These are phyloP conservation scores for Mormyrus iriodes DNA, from an alignment of 2,113 vertebrate genomes.

Conservation along the genomic window DNA sequence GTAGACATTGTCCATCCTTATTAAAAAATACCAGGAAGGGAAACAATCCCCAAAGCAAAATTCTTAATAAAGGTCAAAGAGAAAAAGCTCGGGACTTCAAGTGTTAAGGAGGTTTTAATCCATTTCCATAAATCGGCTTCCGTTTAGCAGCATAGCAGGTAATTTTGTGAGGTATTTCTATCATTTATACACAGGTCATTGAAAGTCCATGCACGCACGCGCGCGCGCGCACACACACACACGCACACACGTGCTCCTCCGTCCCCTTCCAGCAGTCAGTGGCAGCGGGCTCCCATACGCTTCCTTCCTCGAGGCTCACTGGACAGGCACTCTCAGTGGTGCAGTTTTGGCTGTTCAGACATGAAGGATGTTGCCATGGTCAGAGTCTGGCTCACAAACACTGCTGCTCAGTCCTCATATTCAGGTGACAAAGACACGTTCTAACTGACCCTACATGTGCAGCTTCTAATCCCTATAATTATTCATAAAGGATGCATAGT, in stretches of 20 bases:
- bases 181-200: constrained; percentile 54
- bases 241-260: constrained; percentile 21
- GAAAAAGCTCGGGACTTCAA: constrained; percentile 19
- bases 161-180: constrained; percentile 71
- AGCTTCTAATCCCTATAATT: background rate
- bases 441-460: background rate
- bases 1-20: background rate
- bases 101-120: constrained; percentile 61
- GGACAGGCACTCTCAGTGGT: constrained; percentile 68
- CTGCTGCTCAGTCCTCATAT: background rate
- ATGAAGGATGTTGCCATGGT: constrained; percentile 22
- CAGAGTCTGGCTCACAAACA: background rate
- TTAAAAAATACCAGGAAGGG: background rate
- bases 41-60: background rate
- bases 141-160: constrained; percentile 70
- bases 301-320: constrained; percentile 57
- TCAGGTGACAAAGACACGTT: background rate
- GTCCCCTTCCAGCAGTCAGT: constrained; percentile 46
- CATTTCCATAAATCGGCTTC: constrained; percentile 60
- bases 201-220: constrained; percentile 31
- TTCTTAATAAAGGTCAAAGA: background rate
- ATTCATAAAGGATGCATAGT: background rate
- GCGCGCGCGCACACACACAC: constrained; percentile 20
- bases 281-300: constrained; percentile 45
- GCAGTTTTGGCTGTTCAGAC: constrained; percentile 66